These are phyloP conservation scores for Pomacea canaliculata DNA, from an alignment of 2,888 invertebrate genomes.

Conservation along the genomic window DNA sequence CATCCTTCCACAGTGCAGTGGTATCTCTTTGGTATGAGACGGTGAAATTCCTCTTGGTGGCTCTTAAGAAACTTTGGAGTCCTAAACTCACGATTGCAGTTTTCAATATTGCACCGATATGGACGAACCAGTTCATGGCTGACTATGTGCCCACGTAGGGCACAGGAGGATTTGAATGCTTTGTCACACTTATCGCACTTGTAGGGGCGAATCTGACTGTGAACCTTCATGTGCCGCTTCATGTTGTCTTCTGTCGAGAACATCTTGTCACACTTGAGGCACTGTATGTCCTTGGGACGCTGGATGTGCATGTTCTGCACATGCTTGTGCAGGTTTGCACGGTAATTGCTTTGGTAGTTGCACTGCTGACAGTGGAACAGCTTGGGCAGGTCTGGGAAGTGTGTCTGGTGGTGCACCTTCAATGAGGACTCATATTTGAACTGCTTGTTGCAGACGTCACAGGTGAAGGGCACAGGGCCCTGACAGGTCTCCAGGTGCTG, in stretches of 20 bases:
- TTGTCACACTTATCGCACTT: conserved; percentile 61
- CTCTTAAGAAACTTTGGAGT: conserved; percentile 56
- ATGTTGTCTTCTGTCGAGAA: conserved; percentile 63
- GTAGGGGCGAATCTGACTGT: conserved; percentile 55
- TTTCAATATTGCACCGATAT: conserved; percentile 58
- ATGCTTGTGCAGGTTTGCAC: conserved; percentile 63
- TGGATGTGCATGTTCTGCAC: conserved; percentile 56
- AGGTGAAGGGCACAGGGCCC: conserved; percentile 61
- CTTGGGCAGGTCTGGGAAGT: conserved; percentile 63
- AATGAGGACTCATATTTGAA: conserved; percentile 66
- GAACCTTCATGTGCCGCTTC: conserved; percentile 58
- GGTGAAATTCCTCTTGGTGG: conserved; percentile 62
- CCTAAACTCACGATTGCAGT: conserved; percentile 61
- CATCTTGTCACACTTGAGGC: conserved; percentile 58
- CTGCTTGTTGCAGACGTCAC: conserved; percentile 63
- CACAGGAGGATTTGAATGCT: conserved; percentile 59
- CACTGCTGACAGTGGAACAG: conserved; percentile 58
- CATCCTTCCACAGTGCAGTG: conserved; percentile 62
- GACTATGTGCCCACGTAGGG: conserved; percentile 56
- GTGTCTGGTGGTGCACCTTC: conserved; percentile 58
- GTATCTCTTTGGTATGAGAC: conserved; percentile 56
- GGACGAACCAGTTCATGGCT: conserved; percentile 58
- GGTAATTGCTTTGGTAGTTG: conserved; percentile 61
- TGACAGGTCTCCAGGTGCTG: conserved; percentile 61
- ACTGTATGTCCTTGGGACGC: conserved; percentile 43